Base-by-base conservation (phyloP, 1,140 invertebrate species). In the Hypsibius dujardini region DNA sequence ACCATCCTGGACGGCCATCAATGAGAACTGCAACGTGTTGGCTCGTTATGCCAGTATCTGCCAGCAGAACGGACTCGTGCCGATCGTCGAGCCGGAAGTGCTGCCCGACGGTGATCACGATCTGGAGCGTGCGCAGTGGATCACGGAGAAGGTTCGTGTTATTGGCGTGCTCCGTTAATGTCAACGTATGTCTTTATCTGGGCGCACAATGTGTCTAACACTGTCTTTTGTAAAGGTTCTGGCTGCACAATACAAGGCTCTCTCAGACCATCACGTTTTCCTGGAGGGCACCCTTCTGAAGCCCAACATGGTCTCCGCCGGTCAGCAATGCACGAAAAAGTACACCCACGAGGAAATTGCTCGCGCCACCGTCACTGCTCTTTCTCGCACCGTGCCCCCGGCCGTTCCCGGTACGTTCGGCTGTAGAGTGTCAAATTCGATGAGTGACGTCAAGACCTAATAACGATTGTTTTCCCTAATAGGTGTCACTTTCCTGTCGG, bases 241-340 rank as follows among this genome's bases (percentile, higher is more conserved):
- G 74, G 87, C 94, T 46, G 93, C 92, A 76, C 87, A 90, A 14
- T 98, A 98, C 87, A 98, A 97, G 82, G 93, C 95, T 3, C 83
- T 98, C 14, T 87, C 85, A 75, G 95, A 98, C 78, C 95, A 98
- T 79, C 90, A 98, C 77, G 91, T 98, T 62, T 98, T 86, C 83
- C 84, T 98, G 74, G 95, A 98, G 80, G 95, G 95, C 75, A 97
- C 94, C 40, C 84, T 98, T 1, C 84, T 98, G 71, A 98, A 98
- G 80, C 95, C 95, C 14, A 98, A 98, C 84, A 98, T 98, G 93
- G 90, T 90, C 7, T 94, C 90, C 15, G 84, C 90, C 71, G 92
- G 90, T 69, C 89, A 93, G 81, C 84, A 83, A 1, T 88, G 85
- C 76, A 0, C 77, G 1, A 76, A 84, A n/a, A 89, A 86, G 75